Evolutionary conservation across 2,797 vertebrate genomes (phyloP).

Genomic region (Tiaroga cobitis): DNA sequence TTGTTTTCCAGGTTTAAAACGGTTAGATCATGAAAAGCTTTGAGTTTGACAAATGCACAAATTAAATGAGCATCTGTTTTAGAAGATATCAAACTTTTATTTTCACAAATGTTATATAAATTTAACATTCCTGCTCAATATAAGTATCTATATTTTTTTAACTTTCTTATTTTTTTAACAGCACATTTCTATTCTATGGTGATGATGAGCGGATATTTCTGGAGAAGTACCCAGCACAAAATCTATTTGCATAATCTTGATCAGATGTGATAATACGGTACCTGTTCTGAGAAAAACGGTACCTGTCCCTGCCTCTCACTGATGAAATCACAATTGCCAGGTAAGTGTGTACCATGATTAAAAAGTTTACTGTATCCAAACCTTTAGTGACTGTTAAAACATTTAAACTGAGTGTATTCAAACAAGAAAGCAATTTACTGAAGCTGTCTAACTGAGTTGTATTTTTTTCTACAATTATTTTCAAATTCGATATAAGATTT

Average conservation of each 20-base stretch:
- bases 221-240: not conserved
- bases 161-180: conserved; percentile 6
- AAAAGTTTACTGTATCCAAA: not conserved
- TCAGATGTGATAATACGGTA: not conserved
- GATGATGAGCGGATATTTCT: not conserved
- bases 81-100: not conserved
- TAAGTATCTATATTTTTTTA: too few species aligned
- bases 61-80: not conserved
- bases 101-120: not conserved
- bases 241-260: conserved; percentile 8
- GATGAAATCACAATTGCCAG: not conserved
- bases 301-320: not conserved
- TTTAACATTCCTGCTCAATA: not conserved
- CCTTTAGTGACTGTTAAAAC: not conserved
- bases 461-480: not conserved
- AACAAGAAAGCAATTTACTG: not conserved
- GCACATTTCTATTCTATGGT: not conserved
- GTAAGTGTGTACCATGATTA: conserved; percentile 1
- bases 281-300: conserved; percentile 31
- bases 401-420: not conserved
- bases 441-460: not conserved
- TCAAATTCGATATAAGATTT: conserved; percentile 15
- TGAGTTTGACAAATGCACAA: not conserved
- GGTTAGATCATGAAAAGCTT: not conserved
- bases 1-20: not conserved